A percentile compares a stretch with the other conserved stretches of the same genome.
phyloP scores from a whole-genome alignment of 2,797 vertebrate species.

The Sus cebifrons region DNA sequence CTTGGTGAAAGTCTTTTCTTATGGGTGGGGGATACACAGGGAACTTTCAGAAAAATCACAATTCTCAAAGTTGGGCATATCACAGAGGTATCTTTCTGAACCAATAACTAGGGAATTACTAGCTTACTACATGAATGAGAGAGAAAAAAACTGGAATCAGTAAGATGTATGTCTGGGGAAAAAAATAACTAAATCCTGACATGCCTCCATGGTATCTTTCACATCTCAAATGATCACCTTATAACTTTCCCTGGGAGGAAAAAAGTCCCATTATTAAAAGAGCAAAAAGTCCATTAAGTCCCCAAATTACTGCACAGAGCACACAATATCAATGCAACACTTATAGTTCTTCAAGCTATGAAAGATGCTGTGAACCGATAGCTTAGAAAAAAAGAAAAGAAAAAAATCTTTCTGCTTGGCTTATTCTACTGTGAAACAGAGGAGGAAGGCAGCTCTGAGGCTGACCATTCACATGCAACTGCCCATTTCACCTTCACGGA shows the following conservation, averaged over 20 bases:
- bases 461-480: background rate
- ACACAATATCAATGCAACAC: background rate
- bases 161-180: background rate
- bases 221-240: background rate
- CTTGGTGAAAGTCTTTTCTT: slow-evolving; percentile 3
- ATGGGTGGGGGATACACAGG: background rate
- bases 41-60: slow-evolving; percentile 20
- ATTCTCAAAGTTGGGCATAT: background rate
- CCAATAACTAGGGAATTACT: background rate
- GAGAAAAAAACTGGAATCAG: background rate
- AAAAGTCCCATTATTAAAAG: background rate
- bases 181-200: background rate
- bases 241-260: background rate
- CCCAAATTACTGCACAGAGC: background rate
- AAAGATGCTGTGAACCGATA: background rate
- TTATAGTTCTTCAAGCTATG: background rate
- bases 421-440: background rate
- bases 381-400: background rate
- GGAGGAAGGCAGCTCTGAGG: background rate
- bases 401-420: background rate
- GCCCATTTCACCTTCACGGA: background rate
- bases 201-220: background rate
- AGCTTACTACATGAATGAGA: background rate
- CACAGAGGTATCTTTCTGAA: slow-evolving; percentile 20
- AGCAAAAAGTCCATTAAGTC: background rate